A percentile compares a stretch with the other conserved stretches of the same genome.
These are phyloP conservation scores for Channa striata DNA, from an alignment of 2,797 vertebrate genomes.

Conservation along the genomic window DNA sequence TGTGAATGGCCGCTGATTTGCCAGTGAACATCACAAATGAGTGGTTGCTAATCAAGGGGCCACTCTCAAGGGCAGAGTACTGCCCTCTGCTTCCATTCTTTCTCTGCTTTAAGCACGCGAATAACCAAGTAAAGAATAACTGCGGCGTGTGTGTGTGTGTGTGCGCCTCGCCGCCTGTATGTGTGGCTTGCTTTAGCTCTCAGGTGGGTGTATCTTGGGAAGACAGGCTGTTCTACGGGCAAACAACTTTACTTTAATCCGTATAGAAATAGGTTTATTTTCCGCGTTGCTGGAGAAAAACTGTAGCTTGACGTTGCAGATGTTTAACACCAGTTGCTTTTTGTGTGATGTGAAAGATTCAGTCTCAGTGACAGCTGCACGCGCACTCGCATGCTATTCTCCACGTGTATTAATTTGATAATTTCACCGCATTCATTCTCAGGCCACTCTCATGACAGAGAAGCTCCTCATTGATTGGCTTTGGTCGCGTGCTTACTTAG, in stretches of 20 bases:
- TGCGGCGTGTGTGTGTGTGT: background rate
- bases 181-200: constrained; percentile 26
- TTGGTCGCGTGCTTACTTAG: constrained; percentile 47
- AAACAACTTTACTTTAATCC: background rate
- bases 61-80: constrained; percentile 83
- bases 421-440: constrained; percentile 46
- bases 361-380: background rate
- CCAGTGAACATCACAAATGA: constrained; percentile 97
- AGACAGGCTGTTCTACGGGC: constrained; percentile 5
- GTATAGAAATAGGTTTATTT: background rate
- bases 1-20: constrained; percentile 96
- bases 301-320: background rate
- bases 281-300: background rate
- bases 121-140: constrained; percentile 51
- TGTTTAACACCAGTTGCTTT: background rate
- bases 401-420: constrained; percentile 46
- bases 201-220: constrained; percentile 11
- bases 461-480: constrained; percentile 56
- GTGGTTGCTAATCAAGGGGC: constrained; percentile 94
- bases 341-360: background rate
- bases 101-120: constrained; percentile 52
- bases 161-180: background rate
- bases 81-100: constrained; percentile 73
- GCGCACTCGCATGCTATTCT: no score
- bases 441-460: constrained; percentile 21